These are phyloP conservation scores for Trichogramma dendrolimi DNA, from an alignment of 2,888 invertebrate genomes.

Conservation along the genomic window DNA sequence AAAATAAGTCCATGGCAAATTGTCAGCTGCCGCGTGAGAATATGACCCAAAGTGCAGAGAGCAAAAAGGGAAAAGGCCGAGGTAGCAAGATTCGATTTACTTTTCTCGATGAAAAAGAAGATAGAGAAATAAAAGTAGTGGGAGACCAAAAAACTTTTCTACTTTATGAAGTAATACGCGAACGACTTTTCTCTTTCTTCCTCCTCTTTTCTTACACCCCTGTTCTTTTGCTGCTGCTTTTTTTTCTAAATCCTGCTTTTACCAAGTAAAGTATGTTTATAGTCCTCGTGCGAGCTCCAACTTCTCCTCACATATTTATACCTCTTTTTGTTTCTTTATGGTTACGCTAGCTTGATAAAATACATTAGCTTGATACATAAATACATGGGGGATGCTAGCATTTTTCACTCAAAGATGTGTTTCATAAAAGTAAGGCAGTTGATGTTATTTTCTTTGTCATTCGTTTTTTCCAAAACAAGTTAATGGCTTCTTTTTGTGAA, in stretches of 20 bases:
- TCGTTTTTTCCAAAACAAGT: too few relatives aligned
- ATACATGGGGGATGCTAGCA: too few relatives aligned
- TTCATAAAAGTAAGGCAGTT: too few relatives aligned
- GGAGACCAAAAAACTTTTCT: slow-evolving; percentile 30
- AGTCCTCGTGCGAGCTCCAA: slow-evolving; percentile 8
- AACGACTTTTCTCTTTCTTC: slow-evolving; percentile 14
- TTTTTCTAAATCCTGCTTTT: slow-evolving; percentile 3
- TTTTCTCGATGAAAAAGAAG: background rate
- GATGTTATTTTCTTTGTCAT: too few relatives aligned
- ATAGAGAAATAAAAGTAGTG: slow-evolving; percentile 25
- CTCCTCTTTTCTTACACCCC: background rate
- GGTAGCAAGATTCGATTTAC: slow-evolving; percentile 21
- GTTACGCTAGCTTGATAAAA: background rate
- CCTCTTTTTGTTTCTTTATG: slow-evolving; percentile 8
- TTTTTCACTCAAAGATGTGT: too few relatives aligned
- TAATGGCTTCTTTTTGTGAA: too few relatives aligned
- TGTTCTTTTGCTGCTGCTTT: background rate
- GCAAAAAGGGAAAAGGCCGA: slow-evolving; percentile 13
- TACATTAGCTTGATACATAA: too few relatives aligned
- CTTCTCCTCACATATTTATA: slow-evolving; percentile 11
- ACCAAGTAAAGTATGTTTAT: slow-evolving; percentile 22
- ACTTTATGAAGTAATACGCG: slow-evolving; percentile 27
- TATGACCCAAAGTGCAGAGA: slow-evolving; percentile 19
- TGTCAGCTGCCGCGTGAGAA: slow-evolving; percentile 22
- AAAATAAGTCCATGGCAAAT: slow-evolving; percentile 9